A percentile compares a stretch with the other conserved stretches of the same genome.
Conservation (phyloP, 2,113 vertebrate genomes). For the Ondatra zibethicus region DNA sequence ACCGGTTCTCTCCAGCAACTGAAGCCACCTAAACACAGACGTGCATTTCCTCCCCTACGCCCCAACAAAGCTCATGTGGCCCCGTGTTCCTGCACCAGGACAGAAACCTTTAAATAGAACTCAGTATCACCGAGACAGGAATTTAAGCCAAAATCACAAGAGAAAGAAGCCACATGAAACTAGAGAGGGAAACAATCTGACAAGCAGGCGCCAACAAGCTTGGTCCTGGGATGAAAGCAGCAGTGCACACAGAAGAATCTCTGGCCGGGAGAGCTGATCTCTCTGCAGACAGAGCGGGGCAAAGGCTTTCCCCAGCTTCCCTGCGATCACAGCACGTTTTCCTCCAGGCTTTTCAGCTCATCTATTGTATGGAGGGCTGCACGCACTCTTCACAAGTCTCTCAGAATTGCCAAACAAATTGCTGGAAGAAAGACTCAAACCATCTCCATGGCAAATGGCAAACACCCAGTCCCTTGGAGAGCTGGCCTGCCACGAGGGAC, state of each 20-base stretch:
- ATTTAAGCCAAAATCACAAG: not conserved
- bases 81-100: not conserved
- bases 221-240: slow-evolving; percentile 45
- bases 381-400: slow-evolving; percentile 65
- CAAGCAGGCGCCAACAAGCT: slow-evolving; percentile 53
- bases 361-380: not conserved
- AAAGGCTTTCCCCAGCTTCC: slow-evolving; percentile 50
- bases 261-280: slow-evolving; percentile 37
- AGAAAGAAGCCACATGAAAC: slow-evolving; percentile 17
- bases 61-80: not conserved
- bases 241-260: slow-evolving; percentile 19
- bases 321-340: slow-evolving; percentile 51
- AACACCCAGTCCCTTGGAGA: not conserved
- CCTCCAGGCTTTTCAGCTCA: slow-evolving; percentile 50
- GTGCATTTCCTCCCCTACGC: fast-evolving
- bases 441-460: slow-evolving; percentile 32
- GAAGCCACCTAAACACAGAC: not conserved
- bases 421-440: slow-evolving; percentile 34
- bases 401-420: slow-evolving; percentile 58
- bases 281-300: slow-evolving; percentile 13
- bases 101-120: slow-evolving; percentile 50
- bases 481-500: not conserved
- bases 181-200: slow-evolving; percentile 39
- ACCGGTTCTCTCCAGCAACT: not conserved
- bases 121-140: slow-evolving; percentile 16